Evolutionary conservation across 2,113 vertebrate genomes (phyloP).

Genomic region (Nipponia nippon): DNA sequence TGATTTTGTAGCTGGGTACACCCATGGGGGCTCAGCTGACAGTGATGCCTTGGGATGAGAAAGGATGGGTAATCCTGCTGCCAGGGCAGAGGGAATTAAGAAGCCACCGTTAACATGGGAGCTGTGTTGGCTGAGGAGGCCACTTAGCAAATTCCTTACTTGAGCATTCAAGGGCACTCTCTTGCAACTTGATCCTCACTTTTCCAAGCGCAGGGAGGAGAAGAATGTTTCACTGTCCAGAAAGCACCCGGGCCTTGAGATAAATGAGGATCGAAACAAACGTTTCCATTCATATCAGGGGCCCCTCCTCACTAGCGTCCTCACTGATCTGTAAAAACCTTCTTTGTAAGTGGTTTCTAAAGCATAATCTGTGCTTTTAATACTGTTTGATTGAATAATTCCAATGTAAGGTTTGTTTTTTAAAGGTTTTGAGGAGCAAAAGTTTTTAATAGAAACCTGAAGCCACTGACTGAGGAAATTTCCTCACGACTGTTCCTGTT

Average conservation of each 20-base stretch:
- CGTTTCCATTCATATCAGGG: slow-evolving; percentile 66
- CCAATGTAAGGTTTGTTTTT: slow-evolving; percentile 58
- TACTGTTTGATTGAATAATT: slow-evolving; percentile 51
- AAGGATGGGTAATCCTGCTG: not conserved
- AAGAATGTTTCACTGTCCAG: slow-evolving; percentile 67
- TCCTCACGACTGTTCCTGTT: slow-evolving; percentile 32
- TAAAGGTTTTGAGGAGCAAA: slow-evolving; percentile 36
- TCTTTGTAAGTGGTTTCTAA: slow-evolving; percentile 63
- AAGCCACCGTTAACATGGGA: not conserved
- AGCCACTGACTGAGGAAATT: slow-evolving; percentile 31
- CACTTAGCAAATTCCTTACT: slow-evolving; percentile 64
- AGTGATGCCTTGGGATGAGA: not conserved
- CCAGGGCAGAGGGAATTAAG: not conserved
- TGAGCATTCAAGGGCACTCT: slow-evolving; percentile 65
- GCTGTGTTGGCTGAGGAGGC: slow-evolving; percentile 47
- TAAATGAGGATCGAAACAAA: slow-evolving; percentile 66
- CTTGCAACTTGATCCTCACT: slow-evolving; percentile 59
- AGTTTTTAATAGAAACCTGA: slow-evolving; percentile 58
- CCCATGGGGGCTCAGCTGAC: not conserved
- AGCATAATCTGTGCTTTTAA: slow-evolving; percentile 61
- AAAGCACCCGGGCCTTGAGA: slow-evolving; percentile 55
- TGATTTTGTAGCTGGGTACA: not conserved
- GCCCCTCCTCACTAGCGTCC: slow-evolving; percentile 60
- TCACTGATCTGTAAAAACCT: slow-evolving; percentile 66
- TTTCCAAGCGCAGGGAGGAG: slow-evolving; percentile 54